Conservation (phyloP, 2,113 vertebrate genomes). For the Eubucco bourcierii region DNA sequence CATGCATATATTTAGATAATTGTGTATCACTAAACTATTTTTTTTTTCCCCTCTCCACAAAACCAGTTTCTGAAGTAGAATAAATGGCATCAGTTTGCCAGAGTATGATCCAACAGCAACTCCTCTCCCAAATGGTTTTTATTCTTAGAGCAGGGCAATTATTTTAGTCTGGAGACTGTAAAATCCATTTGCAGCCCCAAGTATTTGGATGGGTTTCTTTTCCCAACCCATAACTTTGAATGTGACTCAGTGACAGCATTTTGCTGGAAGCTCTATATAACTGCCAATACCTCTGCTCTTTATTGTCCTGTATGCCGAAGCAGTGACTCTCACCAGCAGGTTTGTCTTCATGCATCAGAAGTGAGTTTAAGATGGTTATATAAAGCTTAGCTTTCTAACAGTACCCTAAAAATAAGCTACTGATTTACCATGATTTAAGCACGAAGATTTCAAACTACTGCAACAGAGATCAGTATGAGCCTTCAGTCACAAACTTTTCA, state of each 20-base stretch:
- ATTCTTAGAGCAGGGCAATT: neutral
- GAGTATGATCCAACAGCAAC: neutral
- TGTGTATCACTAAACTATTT: neutral
- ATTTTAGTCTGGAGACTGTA: neutral
- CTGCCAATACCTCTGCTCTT: neutral
- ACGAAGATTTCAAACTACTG: neutral
- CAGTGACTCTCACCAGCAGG: neutral
- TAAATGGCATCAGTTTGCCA: neutral
- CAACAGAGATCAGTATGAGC: neutral
- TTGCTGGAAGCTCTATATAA: neutral
- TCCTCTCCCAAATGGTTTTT: neutral
- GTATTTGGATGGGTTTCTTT: neutral
- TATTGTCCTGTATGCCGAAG: neutral
- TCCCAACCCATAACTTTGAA: neutral
- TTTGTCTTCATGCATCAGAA: neutral
- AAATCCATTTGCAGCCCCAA: neutral
- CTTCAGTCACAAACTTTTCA: neutral
- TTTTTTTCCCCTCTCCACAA: neutral
- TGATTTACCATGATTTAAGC: neutral
- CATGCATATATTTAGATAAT: conserved; percentile 18
- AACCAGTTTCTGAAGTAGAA: neutral
- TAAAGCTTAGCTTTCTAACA: neutral
- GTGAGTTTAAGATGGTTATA: neutral
- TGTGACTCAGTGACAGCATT: neutral
- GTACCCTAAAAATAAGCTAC: neutral